Evolutionary conservation across 2,888 invertebrate genomes (phyloP), one percentile per base, ranked within the genome.

Genomic region (Psylliodes chrysocephalus): DNA sequence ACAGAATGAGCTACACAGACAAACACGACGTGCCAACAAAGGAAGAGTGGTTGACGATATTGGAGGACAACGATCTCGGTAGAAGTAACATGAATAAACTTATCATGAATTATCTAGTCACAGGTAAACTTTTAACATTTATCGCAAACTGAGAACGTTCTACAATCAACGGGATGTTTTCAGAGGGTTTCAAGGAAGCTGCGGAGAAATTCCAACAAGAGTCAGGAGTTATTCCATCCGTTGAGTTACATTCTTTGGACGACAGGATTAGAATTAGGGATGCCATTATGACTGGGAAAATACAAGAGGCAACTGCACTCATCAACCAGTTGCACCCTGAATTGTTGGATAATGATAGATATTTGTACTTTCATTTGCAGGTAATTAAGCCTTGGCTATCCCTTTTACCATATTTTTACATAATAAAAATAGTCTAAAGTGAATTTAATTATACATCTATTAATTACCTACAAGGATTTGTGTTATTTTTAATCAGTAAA

Each of bases 81-180:
- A 87, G 96, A 74, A 90, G 92, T 40, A 94, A 95, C 76, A 96
- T 98, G 94, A 98, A 98, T 83, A 93, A 94, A 82, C 86, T 98
- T 69, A 96, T 98, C 72, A 98, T 98, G 97, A 97, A 98, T 84
- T 98, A 98, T 84, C 87, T 98, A 77, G 96, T 98, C 42, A 97
- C 96, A 84, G 96, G 96, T 95, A 83, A 82, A 78, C 15, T 51
- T 28, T 49, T 25, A 40, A 12, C 12, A 28, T 53, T 33, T 51
- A 35, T 28, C 12, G 33, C 19, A 8, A 14, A 17, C 12, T 10
- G 14, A 47, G 47, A 22, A n/a, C 15, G 25, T 8, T 42, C 14
- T 35, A 3, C 8, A 3, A n/a, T 35, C 2, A 2, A 14, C 5
- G 4, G 10, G 14, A 35, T 35, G 35, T 12, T 35, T 35, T 56